Conservation (phyloP, 2,797 vertebrate genomes). For the Pangasius sanitwongsei region DNA sequence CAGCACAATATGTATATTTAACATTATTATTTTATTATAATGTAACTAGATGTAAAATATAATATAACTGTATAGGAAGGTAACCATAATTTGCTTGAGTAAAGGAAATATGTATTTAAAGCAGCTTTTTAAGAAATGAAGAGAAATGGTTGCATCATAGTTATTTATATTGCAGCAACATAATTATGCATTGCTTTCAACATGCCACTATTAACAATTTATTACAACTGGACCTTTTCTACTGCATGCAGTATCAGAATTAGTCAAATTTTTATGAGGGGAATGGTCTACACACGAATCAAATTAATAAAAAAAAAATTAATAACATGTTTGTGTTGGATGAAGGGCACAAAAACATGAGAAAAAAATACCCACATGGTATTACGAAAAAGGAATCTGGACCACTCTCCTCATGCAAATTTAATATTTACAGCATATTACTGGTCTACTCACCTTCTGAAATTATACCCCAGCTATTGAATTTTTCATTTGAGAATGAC, state of each 20-base stretch:
- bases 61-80: neutral
- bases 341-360: neutral
- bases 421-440: conserved; percentile 18
- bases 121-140: conserved; percentile 5
- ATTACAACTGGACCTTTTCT: neutral
- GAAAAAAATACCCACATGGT: neutral
- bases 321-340: neutral
- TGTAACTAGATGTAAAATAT: neutral
- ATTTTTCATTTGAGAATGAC: conserved; percentile 6
- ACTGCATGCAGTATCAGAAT: conserved; percentile 1
- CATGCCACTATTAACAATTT: conserved; percentile 14
- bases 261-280: conserved; percentile 12
- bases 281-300: neutral
- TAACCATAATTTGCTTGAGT: too few relatives aligned
- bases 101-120: neutral
- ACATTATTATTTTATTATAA: neutral
- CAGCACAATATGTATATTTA: neutral
- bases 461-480: conserved; percentile 21
- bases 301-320: neutral
- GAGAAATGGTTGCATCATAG: neutral
- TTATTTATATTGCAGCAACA: neutral
- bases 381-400: neutral
- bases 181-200: conserved; percentile 28
- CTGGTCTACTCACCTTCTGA: neutral
- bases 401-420: conserved; percentile 10